phyloP scores from a whole-genome alignment of 2,797 vertebrate genomes.

The Discoglossus pictus region DNA sequence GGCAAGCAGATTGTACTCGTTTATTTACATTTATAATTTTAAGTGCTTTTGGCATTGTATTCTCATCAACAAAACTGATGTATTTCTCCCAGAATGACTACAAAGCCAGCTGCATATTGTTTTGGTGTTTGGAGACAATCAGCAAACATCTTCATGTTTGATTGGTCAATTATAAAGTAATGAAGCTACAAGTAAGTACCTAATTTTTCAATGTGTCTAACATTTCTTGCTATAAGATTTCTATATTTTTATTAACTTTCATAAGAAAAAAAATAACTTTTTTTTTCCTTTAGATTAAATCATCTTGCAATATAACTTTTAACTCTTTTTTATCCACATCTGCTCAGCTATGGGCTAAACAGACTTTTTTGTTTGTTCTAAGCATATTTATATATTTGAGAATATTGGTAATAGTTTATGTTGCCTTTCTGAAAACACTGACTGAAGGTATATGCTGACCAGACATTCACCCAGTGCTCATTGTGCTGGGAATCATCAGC shows the following conservation, averaged over 20 bases:
- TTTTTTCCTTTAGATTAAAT: too few species aligned
- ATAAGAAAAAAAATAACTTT: too few species aligned
- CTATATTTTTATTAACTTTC: background rate
- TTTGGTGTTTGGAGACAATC: conserved; percentile 36
- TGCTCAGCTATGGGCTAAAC: too few species aligned
- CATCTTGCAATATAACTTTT: too few species aligned
- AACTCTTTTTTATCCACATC: too few species aligned
- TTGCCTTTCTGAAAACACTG: too few species aligned
- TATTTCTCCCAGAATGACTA: conserved; percentile 35
- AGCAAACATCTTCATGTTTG: conserved; percentile 36
- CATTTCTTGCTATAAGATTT: background rate
- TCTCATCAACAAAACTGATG: conserved; percentile 42
- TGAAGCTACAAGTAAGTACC: conserved; percentile 13
- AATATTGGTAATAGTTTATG: too few species aligned
- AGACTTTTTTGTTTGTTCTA: too few species aligned
- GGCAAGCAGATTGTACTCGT: conserved; percentile 39
- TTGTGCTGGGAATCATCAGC: too few species aligned
- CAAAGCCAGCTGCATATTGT: conserved; percentile 31
- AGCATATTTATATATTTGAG: too few species aligned
- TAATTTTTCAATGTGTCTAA: conserved; percentile 9
- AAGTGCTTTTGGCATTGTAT: conserved; percentile 40
- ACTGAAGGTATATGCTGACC: too few species aligned
- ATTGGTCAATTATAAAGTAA: conserved; percentile 45
- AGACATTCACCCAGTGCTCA: too few species aligned
- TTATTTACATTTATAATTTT: conserved; percentile 49